These are phyloP conservation scores for Chunga burmeisteri DNA, from an alignment of 2,113 vertebrate genomes.

Conservation along the genomic window DNA sequence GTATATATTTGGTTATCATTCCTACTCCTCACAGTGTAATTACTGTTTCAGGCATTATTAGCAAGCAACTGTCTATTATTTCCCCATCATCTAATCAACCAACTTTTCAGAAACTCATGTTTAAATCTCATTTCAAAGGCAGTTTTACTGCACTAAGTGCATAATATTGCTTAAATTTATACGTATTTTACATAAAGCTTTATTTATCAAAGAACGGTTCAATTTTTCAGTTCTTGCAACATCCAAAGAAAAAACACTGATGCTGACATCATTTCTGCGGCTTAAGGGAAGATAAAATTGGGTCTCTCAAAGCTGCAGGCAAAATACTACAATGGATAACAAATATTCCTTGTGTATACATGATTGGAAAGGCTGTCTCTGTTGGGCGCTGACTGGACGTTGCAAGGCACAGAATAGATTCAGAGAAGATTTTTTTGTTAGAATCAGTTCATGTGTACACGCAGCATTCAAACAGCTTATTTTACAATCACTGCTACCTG, in stretches of 20 bases:
- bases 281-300: constrained; percentile 52
- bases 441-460: background rate
- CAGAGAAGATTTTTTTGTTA: constrained; percentile 30
- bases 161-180: background rate
- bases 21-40: background rate
- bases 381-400: background rate
- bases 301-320: constrained; percentile 59
- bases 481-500: background rate
- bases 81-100: background rate
- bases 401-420: background rate
- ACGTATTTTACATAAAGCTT: background rate
- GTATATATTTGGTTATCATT: background rate
- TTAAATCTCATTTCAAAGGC: constrained; percentile 12
- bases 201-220: background rate
- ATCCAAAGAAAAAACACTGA: background rate
- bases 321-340: constrained; percentile 53
- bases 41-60: constrained; percentile 12
- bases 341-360: constrained; percentile 47
- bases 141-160: background rate
- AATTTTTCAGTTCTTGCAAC: background rate
- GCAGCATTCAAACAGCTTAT: background rate
- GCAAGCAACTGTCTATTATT: background rate
- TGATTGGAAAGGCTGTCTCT: constrained; percentile 34
- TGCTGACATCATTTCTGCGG: constrained; percentile 32
- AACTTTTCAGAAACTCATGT: background rate